Conservation (phyloP, 2,113 vertebrate genomes). For the Sterna hirundo region DNA sequence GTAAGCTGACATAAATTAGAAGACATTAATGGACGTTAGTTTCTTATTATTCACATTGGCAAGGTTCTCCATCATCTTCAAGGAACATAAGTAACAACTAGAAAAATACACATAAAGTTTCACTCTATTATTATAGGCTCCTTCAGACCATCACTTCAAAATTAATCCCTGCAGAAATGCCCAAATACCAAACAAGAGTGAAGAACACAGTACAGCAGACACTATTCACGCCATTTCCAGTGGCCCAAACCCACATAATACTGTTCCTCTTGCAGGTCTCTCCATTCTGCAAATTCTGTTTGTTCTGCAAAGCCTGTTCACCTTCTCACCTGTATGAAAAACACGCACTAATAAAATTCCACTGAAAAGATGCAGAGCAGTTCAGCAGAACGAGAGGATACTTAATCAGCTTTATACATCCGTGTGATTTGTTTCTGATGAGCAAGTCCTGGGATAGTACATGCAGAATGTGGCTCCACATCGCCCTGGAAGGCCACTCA, state of each 20-base stretch:
- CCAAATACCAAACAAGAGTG: background rate
- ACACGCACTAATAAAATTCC: background rate
- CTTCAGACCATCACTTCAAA: background rate
- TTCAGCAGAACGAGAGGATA: background rate
- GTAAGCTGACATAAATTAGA: conserved; percentile 67
- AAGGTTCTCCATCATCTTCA: conserved; percentile 40
- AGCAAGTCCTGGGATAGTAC: background rate
- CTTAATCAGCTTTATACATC: background rate
- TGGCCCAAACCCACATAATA: background rate
- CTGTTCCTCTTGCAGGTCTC: background rate
- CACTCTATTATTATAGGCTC: background rate
- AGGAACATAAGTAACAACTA: background rate
- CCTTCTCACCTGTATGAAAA: background rate
- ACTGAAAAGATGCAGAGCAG: background rate
- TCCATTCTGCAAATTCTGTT: background rate
- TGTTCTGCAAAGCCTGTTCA: background rate
- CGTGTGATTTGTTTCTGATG: background rate
- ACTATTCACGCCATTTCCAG: background rate
- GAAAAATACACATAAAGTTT: background rate
- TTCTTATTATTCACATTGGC: conserved; percentile 58
- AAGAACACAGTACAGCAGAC: background rate
- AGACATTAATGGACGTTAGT: conserved; percentile 49
- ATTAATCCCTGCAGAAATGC: background rate
- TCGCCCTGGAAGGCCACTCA: background rate
- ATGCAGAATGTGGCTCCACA: background rate